Evolutionary conservation across 2,797 vertebrate genomes (phyloP), one percentile per base, ranked within the genome.

Genomic region (Oryzias dopingdopingensis): DNA sequence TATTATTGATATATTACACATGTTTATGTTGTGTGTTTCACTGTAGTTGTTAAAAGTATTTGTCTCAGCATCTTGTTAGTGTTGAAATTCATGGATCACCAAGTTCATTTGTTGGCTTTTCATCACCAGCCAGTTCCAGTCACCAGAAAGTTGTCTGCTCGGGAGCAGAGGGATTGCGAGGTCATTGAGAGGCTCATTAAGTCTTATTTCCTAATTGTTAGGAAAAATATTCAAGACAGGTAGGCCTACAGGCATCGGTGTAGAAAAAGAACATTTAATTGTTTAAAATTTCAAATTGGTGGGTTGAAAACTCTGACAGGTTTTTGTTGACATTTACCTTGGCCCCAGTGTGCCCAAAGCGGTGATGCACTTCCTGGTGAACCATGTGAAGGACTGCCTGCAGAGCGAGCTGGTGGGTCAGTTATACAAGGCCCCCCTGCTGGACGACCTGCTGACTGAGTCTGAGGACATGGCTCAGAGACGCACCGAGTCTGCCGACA

Each of bases 221-320:
- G 96, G 76, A 99, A 99, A 87, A 99, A 99, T 78, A 99, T 99
- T 81, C 97, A 99, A 83, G 97, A 99, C 92, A 99, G 96, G 96
- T 98, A 67, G 12, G 29, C 14, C 5, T 32, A 1, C 18, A 14
- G 41, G 4, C 1, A 26, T 20, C 4, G 4, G 4, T 44, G 42
- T 10, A 5, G 14, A 44, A 43, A n/a, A 45, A 15, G 1, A 17
- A 2, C 1, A 24, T 13, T 6, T 14, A 14, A 5, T 0, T 1
- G 29, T 55, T 1, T 37, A 2, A 37, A 37, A 37, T 37, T 13
- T 37, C 0, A 37, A 37, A 37, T 13, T 37, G 32, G 32, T 37
- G 32, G 32, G 10, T 12, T 37, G 3, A 3, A 56, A 49, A 44
- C 2, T 24, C 46, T 51, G 4, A 1, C 5, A 1, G 3, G 10